Evolutionary conservation across 2,797 vertebrate species (phyloP), one percentile per base, ranked within the genome.

Genomic region (Sciaenops ocellatus): DNA sequence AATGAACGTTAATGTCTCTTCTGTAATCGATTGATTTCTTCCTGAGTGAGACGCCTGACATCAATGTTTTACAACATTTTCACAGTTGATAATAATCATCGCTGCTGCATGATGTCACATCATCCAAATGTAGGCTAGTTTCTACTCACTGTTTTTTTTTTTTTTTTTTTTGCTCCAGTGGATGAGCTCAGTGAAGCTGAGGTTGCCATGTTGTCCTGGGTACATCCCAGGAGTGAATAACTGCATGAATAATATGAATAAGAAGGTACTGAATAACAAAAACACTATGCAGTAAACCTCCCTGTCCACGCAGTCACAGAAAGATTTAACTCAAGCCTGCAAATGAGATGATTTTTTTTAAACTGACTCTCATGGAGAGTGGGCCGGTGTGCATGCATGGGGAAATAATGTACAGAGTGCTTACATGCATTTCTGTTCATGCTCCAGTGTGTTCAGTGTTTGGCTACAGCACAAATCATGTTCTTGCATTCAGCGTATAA

Each of bases 361-460:
- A 46, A 28, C 16, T 11, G 13, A 59, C 26, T 57, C 38, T 61
- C 8, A n/a, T 47, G 30, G 48, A n/a, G 7, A 69, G 44, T 26
- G 77, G 69, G 55, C n/a, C 24, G 3, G 17, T 38, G 76, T 76
- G 74, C 74, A 71, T 66, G 73, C 80, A 68, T 44, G 57, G 13
- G 69, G 68, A 84, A 76, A 64, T 84, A 80, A 84, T 80, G 63
- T 15, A 79, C 24, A 62, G 47, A 48, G 70, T 44, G 60, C 78
- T 63, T 60, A 34, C 34, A 48, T 72, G 79, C 60, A 74, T 65
- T 63, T 80, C 48, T 80, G 68, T 69, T 78, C 47, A 69, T 38
- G 57, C 77, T 52, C 38, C 68, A 76, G 56, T 59, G 67, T n/a
- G 30, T 41, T 75, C 57, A 50, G 18, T 6, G 52, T 67, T 46